Base-by-base conservation (phyloP, 2,113 vertebrate genomes). In the Tiliqua scincoides region DNA sequence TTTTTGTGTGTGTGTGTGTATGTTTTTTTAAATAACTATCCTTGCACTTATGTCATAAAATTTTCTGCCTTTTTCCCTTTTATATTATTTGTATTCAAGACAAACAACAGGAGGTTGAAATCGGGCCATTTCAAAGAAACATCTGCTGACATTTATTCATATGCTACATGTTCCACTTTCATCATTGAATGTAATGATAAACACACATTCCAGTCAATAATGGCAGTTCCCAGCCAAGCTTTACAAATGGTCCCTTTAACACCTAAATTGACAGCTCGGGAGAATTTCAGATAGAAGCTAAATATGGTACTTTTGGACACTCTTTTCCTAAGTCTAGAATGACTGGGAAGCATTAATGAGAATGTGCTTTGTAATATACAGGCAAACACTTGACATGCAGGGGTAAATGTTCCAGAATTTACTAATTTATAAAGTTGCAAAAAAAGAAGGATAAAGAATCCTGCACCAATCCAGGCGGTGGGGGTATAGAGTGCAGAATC, bases 41-140 rank as follows among this genome's bases (percentile, higher is more conserved):
- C 95, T 97, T 97, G 95, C 95, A 96, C 96, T 97, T 96, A 97
- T 97, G 96, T 97, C 95, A 96, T 96, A 96, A 96, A 96, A 91
- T 96, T 95, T 93, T 95, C 94, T 96, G 95, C 95, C 94, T 94
- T 96, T 95, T 95, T 96, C 95, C 95, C 94, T 96, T 95, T 96
- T 97, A 97, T 97, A 97, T 97, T 97, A 97, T 97, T 97, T 97
- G 96, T 97, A 96, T 97, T 97, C 96, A 97, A 97, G 96, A 97
- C 96, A 97, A 97, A 97, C 96, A 97, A 97, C 96, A 97, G 96
- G 96, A 97, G 96, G 96, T 97, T 97, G 96, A 97, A 97, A 97
- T 96, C 96, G 96, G 96, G 96, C 96, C 96, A 97, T 97, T 96
- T 97, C 96, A 97, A 97, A 97, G 96, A 97, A 97, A 97, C 96